Evolutionary conservation across 2,797 vertebrate species (phyloP).

Genomic region (Danionella dracula): DNA sequence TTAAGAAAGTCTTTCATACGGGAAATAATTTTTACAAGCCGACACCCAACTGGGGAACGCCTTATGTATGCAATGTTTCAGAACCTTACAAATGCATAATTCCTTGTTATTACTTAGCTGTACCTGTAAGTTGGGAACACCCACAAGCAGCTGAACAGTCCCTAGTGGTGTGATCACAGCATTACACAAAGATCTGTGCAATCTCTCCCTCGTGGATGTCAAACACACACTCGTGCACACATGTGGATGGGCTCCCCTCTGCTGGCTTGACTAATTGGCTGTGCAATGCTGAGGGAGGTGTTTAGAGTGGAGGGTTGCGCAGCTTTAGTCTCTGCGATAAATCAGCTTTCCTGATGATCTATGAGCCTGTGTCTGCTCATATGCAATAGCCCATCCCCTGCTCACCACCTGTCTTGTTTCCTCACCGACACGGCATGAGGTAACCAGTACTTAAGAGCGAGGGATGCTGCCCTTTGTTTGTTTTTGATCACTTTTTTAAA

Average conservation of each 20-base stretch:
- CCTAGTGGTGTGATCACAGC: no score
- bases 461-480: not conserved
- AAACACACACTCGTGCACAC: conserved; percentile 29
- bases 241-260: conserved; percentile 7
- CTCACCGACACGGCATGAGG: not conserved
- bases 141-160: no score
- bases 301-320: conserved; percentile 32
- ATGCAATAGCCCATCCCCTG: not conserved
- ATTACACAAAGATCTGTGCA: not conserved
- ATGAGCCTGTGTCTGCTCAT: conserved; percentile 33
- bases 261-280: conserved; percentile 48
- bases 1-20: no score
- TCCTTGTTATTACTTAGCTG: no score
- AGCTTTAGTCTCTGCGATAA: conserved; percentile 37
- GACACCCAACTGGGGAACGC: no score
- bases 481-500: no score
- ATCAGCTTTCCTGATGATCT: conserved; percentile 42
- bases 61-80: no score
- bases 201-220: not conserved
- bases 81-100: no score
- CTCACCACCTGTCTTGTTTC: conserved; percentile 16
- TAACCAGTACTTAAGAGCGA: not conserved
- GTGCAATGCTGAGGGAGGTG: conserved; percentile 41
- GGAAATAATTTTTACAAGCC: no score
- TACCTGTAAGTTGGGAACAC: no score